These are phyloP conservation scores for Euphysa ruthae DNA, from an alignment of 30 jellyfish, hydroid and myxozoan genomes.

Conservation along the genomic window DNA sequence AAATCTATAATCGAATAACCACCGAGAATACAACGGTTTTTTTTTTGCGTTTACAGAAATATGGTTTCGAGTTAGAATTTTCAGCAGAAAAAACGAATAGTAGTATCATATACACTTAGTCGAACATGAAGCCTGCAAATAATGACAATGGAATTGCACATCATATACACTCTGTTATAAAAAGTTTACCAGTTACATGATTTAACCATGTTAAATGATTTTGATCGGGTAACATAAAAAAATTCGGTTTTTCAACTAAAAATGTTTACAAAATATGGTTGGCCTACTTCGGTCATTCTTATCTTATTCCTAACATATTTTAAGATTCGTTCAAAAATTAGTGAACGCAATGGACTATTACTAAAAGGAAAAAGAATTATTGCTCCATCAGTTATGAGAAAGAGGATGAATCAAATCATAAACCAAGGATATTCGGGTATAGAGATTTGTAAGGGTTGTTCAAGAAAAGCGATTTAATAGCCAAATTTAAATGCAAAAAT, in stretches of 20 bases:
- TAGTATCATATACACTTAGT: background rate
- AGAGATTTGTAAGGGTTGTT: no score
- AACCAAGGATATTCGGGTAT: background rate
- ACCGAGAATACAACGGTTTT: constrained; percentile 1
- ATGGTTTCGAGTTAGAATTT: background rate
- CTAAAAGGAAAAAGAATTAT: background rate
- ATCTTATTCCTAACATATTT: no score
- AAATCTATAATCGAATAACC: background rate
- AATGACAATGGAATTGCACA: background rate
- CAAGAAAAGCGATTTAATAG: no score
- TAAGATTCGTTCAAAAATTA: background rate
- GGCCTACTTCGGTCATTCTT: no score
- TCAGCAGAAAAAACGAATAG: background rate
- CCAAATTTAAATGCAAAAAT: no score
- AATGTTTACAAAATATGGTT: no score
- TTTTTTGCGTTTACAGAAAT: background rate
- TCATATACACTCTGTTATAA: background rate
- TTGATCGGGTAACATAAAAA: no score
- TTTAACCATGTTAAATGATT: no score
- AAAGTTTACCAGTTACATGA: background rate
- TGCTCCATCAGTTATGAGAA: background rate
- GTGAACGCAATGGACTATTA: background rate
- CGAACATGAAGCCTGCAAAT: background rate
- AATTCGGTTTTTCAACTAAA: no score
- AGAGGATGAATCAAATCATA: background rate